Conservation (phyloP, 2,113 vertebrate genomes). For the Microtus richardsoni region DNA sequence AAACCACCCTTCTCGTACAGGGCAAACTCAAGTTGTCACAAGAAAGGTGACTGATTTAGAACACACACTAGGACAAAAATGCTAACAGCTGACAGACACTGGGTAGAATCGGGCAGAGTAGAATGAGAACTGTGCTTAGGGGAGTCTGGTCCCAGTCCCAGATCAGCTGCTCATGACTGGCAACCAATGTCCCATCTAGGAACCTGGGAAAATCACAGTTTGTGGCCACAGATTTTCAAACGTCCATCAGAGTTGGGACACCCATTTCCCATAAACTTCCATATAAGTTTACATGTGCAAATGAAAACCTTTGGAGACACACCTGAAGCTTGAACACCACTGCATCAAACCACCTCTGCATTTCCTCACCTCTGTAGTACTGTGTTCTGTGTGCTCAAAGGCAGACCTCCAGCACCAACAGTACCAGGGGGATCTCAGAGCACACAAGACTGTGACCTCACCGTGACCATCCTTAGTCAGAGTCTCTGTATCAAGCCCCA, state of each 20-base stretch:
- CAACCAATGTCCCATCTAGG: background rate
- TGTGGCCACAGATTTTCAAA: background rate
- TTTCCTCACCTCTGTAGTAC: background rate
- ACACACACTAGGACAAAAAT: background rate
- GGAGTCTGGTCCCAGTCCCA: background rate
- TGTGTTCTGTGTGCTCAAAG: background rate
- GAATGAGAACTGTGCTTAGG: background rate
- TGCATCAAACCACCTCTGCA: background rate
- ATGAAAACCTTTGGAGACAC: background rate
- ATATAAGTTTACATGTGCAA: background rate
- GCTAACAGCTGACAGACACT: background rate
- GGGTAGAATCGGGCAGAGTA: background rate
- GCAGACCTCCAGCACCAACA: background rate
- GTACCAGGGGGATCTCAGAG: background rate
- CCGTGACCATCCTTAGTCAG: background rate
- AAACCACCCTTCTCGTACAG: background rate
- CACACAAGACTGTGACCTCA: background rate
- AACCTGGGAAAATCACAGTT: background rate
- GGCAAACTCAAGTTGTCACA: background rate
- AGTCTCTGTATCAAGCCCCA: background rate
- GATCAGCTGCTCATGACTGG: background rate
- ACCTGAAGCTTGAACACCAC: background rate
- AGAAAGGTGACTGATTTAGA: background rate
- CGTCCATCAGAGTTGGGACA: background rate
- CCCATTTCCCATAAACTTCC: background rate